Conservation (phyloP, 2,113 vertebrate species). For the Ranitomeya imitator region DNA sequence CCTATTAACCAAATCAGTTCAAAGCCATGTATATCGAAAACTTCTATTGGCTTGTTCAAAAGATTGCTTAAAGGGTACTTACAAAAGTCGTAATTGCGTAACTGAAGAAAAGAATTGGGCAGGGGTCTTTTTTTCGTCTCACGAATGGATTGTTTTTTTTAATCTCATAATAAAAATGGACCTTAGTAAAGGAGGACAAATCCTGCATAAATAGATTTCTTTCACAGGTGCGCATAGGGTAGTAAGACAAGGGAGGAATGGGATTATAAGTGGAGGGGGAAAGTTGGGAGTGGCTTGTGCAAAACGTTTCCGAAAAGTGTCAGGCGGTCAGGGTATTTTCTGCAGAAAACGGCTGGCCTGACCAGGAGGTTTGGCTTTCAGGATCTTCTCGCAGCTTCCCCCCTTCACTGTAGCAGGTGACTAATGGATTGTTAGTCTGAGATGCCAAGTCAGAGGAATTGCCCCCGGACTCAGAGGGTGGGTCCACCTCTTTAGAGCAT, state of each 20-base stretch:
- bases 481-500: conserved; percentile 36
- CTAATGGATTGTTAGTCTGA: conserved; percentile 29
- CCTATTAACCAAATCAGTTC: not conserved
- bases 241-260: conserved; percentile 21
- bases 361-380: conserved; percentile 45
- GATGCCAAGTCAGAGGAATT: conserved; percentile 30
- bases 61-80: not conserved
- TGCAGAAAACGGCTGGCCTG: conserved; percentile 43
- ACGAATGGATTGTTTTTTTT: not conserved
- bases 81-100: not conserved
- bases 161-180: conserved; percentile 2
- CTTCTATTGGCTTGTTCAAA: not conserved
- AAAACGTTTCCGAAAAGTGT: conserved; percentile 49
- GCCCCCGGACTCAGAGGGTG: conserved; percentile 24
- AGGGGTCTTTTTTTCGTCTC: not conserved
- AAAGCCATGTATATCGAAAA: not conserved
- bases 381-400: conserved; percentile 18
- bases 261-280: conserved; percentile 31
- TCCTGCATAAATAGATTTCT: conserved; percentile 18
- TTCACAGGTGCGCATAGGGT: conserved; percentile 2
- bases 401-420: conserved; percentile 6
- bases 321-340: conserved; percentile 34
- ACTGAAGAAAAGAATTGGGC: not conserved
- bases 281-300: conserved; percentile 43
- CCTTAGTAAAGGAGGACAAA: conserved; percentile 10